Conservation (phyloP, 1,140 invertebrate species). For the Macrobrachium nipponense region DNA sequence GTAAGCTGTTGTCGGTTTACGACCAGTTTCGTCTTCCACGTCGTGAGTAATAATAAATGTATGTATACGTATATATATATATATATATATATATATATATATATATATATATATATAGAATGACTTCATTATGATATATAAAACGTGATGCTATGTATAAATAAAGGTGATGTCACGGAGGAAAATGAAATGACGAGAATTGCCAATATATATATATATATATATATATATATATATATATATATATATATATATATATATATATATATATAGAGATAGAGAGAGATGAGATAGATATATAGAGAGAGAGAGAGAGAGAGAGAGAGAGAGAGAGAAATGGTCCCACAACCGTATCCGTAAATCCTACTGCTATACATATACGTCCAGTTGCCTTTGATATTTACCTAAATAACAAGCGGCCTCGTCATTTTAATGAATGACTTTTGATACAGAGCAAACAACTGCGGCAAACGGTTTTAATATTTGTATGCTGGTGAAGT, state of each 20-base stretch:
- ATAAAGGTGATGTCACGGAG: too few relatives aligned
- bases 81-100: neutral
- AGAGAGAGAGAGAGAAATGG: neutral
- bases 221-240: constrained; percentile 9
- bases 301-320: neutral
- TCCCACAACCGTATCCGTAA: neutral
- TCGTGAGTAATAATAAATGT: too few relatives aligned
- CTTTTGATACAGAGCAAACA: too few relatives aligned
- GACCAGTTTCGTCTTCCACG: too few relatives aligned
- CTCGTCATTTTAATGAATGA: too few relatives aligned
- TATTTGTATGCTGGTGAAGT: too few relatives aligned
- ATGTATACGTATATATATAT: neutral
- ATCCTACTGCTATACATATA: neutral
- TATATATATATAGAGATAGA: constrained; percentile 7
- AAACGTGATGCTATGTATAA: too few relatives aligned
- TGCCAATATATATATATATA: constrained; percentile 20
- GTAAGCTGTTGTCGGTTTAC: too few relatives aligned
- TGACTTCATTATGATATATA: neutral
- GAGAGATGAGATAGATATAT: neutral
- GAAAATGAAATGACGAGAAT: too few relatives aligned
- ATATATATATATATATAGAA: neutral
- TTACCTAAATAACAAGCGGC: too few relatives aligned
- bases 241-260: too few relatives aligned
- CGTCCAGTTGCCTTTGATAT: neutral
- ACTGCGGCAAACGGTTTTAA: too few relatives aligned